These are phyloP conservation scores for Brienomyrus brachyistius DNA, from an alignment of 2,113 vertebrate genomes.

Conservation along the genomic window DNA sequence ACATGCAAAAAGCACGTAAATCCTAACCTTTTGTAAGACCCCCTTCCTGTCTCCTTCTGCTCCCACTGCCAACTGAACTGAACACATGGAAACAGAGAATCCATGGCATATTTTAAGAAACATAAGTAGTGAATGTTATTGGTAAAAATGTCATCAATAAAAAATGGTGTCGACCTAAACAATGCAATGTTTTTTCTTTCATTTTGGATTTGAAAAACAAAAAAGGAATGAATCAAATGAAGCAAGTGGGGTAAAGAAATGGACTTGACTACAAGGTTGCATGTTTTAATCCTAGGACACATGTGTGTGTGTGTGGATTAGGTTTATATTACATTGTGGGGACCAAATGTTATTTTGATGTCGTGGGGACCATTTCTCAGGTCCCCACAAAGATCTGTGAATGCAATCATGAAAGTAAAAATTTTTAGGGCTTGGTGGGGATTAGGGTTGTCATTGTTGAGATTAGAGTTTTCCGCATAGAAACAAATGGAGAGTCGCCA, in stretches of 20 bases:
- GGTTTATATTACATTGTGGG: too few relatives aligned
- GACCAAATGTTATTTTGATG: too few relatives aligned
- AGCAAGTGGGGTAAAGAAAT: neutral
- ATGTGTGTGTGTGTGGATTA: too few relatives aligned
- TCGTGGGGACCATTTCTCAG: too few relatives aligned
- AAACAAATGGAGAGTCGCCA: too few relatives aligned
- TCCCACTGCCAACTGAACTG: neutral
- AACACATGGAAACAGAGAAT: neutral
- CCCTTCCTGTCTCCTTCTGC: neutral
- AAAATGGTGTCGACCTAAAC: neutral
- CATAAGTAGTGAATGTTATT: neutral
- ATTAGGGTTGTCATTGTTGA: too few relatives aligned
- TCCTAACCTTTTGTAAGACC: neutral
- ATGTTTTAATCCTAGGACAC: neutral
- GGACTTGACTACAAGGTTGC: neutral
- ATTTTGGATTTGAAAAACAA: neutral
- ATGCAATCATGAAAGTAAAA: too few relatives aligned
- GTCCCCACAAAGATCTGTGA: too few relatives aligned
- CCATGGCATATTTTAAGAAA: neutral
- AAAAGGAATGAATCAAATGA: neutral
- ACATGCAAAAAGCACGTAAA: neutral
- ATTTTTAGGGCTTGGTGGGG: too few relatives aligned
- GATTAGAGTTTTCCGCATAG: too few relatives aligned
- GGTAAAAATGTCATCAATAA: neutral
- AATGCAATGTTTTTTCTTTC: neutral